These are phyloP conservation scores for Cynaeus angustus DNA, from an alignment of 2,888 invertebrate species.

Conservation along the genomic window DNA sequence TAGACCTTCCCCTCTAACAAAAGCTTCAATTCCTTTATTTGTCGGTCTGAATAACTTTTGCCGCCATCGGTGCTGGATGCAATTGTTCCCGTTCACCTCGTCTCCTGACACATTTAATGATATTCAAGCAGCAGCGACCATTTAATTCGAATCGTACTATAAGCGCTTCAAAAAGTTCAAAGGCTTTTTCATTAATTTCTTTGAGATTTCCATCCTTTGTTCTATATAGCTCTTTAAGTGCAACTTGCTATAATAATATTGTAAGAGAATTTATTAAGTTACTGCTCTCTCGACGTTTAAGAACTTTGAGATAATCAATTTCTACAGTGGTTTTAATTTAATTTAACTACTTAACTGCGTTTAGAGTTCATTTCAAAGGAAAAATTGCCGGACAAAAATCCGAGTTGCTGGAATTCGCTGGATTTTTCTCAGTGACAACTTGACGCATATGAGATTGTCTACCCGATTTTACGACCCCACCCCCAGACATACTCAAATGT, in stretches of 20 bases:
- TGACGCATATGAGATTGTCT: not conserved
- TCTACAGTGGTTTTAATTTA: conserved; percentile 47
- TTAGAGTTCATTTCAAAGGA: conserved; percentile 13
- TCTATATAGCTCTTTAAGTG: conserved; percentile 48
- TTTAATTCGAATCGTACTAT: conserved; percentile 49
- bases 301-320: conserved; percentile 49
- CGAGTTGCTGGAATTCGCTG: not conserved
- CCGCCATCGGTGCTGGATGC: conserved; percentile 51
- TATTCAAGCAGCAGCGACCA: conserved; percentile 49
- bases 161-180: conserved; percentile 51
- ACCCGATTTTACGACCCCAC: no score
- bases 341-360: conserved; percentile 39
- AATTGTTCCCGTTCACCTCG: conserved; percentile 52
- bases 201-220: conserved; percentile 49
- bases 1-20: conserved; percentile 45
- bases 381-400: conserved; percentile 18
- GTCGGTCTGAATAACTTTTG: conserved; percentile 51
- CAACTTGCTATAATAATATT: conserved; percentile 50
- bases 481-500: not conserved
- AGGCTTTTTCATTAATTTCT: conserved; percentile 53
- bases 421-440: not conserved
- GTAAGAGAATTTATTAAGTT: conserved; percentile 45
- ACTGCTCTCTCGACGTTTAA: conserved; percentile 47
- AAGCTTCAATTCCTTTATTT: conserved; percentile 49
- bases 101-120: conserved; percentile 52